These are phyloP conservation scores for Xanthia icteritia DNA, from an alignment of 2,888 invertebrate species.

Conservation along the genomic window DNA sequence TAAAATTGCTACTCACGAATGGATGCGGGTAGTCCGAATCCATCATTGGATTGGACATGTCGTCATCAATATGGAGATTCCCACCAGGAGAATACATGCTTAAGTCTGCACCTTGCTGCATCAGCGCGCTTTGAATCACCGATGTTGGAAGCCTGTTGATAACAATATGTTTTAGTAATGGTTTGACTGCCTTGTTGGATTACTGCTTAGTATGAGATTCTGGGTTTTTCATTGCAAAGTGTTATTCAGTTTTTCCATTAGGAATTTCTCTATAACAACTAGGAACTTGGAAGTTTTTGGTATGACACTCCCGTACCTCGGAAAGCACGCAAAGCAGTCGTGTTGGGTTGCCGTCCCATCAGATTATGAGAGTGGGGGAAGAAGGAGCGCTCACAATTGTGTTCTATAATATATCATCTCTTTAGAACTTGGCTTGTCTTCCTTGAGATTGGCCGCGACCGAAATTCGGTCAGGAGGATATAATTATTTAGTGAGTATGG, in stretches of 20 bases:
- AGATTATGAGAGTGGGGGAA: no score
- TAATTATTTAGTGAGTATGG: conserved; percentile 15
- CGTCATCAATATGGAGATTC: conserved; percentile 84
- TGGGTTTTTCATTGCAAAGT: not conserved
- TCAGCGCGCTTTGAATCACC: conserved; percentile 86
- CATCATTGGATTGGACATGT: conserved; percentile 85
- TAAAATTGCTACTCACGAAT: conserved; percentile 79
- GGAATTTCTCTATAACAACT: no score
- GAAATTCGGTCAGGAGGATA: conserved; percentile 7
- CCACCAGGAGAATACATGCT: conserved; percentile 88
- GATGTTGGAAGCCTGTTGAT: conserved; percentile 83
- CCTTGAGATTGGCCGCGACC: not conserved
- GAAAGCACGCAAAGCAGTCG: not conserved
- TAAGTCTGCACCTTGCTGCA: conserved; percentile 87
- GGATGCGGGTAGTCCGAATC: conserved; percentile 83
- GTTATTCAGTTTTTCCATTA: not conserved
- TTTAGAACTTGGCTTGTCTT: not conserved
- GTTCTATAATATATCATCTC: no score
- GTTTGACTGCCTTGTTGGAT: accelerated
- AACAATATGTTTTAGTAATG: conserved; percentile 12
- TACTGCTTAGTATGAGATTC: no score
- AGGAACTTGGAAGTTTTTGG: not conserved
- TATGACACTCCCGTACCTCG: not conserved
- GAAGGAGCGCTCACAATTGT: not conserved
- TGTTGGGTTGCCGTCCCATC: accelerated